Conservation (phyloP, 2,797 vertebrate genomes). For the Rhadinocentrus ornatus region DNA sequence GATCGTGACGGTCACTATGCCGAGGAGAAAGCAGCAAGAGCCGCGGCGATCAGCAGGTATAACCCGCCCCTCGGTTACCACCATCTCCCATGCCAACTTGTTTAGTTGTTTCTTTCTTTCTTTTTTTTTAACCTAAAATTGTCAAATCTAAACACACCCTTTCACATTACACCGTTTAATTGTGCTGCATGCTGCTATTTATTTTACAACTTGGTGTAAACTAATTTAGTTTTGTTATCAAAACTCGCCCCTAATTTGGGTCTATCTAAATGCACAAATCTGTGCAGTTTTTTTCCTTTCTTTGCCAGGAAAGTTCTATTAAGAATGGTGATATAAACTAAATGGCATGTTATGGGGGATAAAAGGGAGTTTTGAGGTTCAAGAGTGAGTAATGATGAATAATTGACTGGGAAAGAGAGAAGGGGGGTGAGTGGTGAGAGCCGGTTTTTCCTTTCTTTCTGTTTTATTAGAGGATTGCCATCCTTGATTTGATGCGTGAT, state of each 20-base stretch:
- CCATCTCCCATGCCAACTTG: constrained; percentile 34
- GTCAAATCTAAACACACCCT: constrained; percentile 18
- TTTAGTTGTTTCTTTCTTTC: not conserved
- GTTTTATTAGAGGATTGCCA: constrained; percentile 99
- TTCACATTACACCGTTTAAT: not conserved
- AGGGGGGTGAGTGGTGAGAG: constrained; percentile 89
- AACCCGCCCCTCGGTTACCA: constrained; percentile 60
- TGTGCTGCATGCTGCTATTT: constrained; percentile 49
- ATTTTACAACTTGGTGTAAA: constrained; percentile 33
- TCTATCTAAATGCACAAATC: constrained; percentile 52
- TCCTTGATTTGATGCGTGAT: constrained; percentile 99
- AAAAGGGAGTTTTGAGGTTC: constrained; percentile 77
- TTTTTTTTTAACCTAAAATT: constrained; percentile 20
- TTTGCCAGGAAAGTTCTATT: constrained; percentile 68
- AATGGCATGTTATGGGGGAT: constrained; percentile 73
- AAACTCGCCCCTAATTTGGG: constrained; percentile 42
- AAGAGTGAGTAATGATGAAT: constrained; percentile 82
- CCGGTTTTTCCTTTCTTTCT: constrained; percentile 90
- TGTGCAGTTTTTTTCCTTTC: constrained; percentile 38
- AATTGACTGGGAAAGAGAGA: constrained; percentile 74
- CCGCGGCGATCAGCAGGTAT: constrained; percentile 97
- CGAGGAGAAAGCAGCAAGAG: constrained; percentile 98
- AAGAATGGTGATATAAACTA: constrained; percentile 70
- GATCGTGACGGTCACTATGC: constrained; percentile 90
- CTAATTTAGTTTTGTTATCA: constrained; percentile 31